Percentiles rank a stretch among this genome's conserved stretches.
These are phyloP conservation scores for Leucoptera coffeella DNA, from an alignment of 2,888 invertebrate genomes.

Conservation along the genomic window DNA sequence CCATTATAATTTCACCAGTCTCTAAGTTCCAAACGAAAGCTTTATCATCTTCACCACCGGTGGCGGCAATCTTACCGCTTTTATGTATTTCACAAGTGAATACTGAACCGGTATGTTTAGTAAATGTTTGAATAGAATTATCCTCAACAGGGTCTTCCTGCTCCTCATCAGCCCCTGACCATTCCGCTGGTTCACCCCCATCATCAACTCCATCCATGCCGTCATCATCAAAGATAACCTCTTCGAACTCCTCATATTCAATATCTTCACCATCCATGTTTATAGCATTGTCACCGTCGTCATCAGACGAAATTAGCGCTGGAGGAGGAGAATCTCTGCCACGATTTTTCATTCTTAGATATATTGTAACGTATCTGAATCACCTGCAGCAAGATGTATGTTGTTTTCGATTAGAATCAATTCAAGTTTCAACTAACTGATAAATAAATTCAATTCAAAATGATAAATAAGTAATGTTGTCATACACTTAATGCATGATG, in stretches of 20 bases:
- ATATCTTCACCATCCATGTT: conserved; percentile 39
- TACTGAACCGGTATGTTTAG: conserved; percentile 59
- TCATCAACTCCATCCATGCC: too few relatives aligned
- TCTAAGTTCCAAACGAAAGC: conserved; percentile 79
- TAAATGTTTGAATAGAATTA: conserved; percentile 57
- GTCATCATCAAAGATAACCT: conserved; percentile 5
- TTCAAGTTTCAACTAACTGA: too few relatives aligned
- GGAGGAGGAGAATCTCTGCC: conserved; percentile 44
- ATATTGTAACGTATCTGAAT: too few relatives aligned
- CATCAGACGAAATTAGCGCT: too few relatives aligned
- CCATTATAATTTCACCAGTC: conserved; percentile 59
- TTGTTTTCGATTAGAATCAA: too few relatives aligned
- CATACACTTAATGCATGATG: too few relatives aligned
- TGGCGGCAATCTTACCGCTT: conserved; percentile 63
- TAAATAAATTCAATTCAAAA: too few relatives aligned
- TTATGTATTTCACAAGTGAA: conserved; percentile 68
- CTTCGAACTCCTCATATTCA: conserved; percentile 26
- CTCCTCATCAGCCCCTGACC: conserved; percentile 23
- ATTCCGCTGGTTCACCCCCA: too few relatives aligned
- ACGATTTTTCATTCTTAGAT: too few relatives aligned
- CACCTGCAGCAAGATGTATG: too few relatives aligned
- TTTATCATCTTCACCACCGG: conserved; percentile 90
- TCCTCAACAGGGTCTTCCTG: conserved; percentile 48
- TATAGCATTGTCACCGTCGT: conserved; percentile 40
- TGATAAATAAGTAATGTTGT: too few relatives aligned